Percentiles rank a stretch among this genome's conserved stretches.
These are phyloP conservation scores for Chinchilla lanigera DNA, from an alignment of 2,113 vertebrate genomes.

Conservation along the genomic window DNA sequence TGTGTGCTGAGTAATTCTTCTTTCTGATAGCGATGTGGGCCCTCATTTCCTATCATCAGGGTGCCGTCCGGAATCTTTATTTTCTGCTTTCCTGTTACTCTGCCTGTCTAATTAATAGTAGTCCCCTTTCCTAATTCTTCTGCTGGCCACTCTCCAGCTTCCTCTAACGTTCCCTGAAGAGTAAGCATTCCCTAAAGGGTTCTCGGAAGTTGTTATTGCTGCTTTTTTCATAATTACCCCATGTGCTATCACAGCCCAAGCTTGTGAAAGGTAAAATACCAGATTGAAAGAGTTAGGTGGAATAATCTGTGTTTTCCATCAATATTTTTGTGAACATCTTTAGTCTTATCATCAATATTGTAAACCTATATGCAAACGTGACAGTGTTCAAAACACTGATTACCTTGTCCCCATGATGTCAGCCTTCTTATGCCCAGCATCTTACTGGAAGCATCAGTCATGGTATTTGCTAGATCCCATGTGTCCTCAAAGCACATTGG, in stretches of 20 bases:
- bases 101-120: slow-evolving; percentile 65
- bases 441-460: neutral
- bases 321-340: slow-evolving; percentile 24
- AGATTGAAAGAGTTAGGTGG: neutral
- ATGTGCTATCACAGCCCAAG: neutral
- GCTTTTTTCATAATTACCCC: slow-evolving; percentile 29
- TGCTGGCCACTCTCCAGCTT: slow-evolving; percentile 18
- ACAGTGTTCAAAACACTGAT: neutral
- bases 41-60: slow-evolving; percentile 47
- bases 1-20: slow-evolving; percentile 39
- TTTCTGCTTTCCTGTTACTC: slow-evolving; percentile 44
- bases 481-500: neutral
- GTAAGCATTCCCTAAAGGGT: neutral
- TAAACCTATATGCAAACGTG: neutral
- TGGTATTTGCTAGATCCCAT: neutral
- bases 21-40: neutral
- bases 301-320: neutral
- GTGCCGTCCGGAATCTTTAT: slow-evolving; percentile 39
- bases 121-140: neutral
- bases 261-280: slow-evolving; percentile 1
- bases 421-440: neutral
- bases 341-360: neutral
- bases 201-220: neutral
- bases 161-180: neutral
- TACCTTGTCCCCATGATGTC: neutral